A percentile compares a stretch with the other conserved stretches of the same genome.
Evolutionary conservation across 2,888 invertebrate genomes (phyloP).

Genomic region (Acleris laterana): DNA sequence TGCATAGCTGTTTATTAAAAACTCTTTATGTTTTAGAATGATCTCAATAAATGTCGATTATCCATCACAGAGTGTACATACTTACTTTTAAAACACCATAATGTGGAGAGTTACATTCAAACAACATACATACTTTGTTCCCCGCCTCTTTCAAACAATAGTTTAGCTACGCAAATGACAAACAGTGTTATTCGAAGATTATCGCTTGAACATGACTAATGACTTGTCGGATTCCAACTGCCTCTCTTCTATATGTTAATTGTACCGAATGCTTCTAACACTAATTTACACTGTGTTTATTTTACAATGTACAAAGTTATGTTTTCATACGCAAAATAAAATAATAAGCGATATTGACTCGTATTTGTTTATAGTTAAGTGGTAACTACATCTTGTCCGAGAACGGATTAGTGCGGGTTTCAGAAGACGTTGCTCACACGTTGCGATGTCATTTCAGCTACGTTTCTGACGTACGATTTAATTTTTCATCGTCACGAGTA

Average conservation of each 20-base stretch:
- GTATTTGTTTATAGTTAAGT: conserved; percentile 33
- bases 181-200: conserved; percentile 77
- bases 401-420: conserved; percentile 29
- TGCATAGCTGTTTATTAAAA: too few relatives aligned
- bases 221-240: conserved; percentile 62
- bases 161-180: conserved; percentile 62
- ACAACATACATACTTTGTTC: conserved; percentile 16
- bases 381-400: conserved; percentile 38
- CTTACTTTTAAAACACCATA: background rate
- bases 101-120: background rate
- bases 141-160: conserved; percentile 40
- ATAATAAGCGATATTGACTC: conserved; percentile 21
- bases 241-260: conserved; percentile 73
- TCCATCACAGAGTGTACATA: too few relatives aligned
- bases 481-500: conserved; percentile 75
- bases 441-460: conserved; percentile 71
- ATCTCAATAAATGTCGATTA: too few relatives aligned
- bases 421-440: conserved; percentile 61
- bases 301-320: conserved; percentile 58
- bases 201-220: conserved; percentile 80
- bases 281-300: conserved; percentile 79
- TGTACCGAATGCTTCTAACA: conserved; percentile 70
- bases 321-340: conserved; percentile 29
- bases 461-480: conserved; percentile 67
- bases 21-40: too few relatives aligned